phyloP scores from a whole-genome alignment of 2,888 invertebrate species.

The Volucella inflata region DNA sequence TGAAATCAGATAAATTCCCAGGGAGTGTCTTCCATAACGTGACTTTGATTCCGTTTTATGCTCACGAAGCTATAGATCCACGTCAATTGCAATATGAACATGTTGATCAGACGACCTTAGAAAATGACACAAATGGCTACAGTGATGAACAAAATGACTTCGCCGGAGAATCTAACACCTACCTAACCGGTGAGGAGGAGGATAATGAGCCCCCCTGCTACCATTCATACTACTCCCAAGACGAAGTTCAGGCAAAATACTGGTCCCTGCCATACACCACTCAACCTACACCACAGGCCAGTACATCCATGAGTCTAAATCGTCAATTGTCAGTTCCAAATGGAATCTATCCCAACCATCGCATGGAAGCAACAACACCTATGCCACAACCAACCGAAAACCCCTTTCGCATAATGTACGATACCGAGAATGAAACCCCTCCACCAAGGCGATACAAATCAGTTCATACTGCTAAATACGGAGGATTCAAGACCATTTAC shows the following conservation, averaged over 20 bases:
- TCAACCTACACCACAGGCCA: constrained; percentile 5
- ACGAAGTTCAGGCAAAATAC: constrained; percentile 60
- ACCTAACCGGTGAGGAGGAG: constrained; percentile 13
- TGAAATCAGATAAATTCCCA: constrained; percentile 54
- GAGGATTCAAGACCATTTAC: constrained; percentile 64
- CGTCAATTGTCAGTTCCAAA: constrained; percentile 40
- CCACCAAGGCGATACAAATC: constrained; percentile 31
- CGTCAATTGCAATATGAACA: constrained; percentile 20
- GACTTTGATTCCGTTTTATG: constrained; percentile 82
- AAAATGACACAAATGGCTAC: not conserved
- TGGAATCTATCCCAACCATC: constrained; percentile 46
- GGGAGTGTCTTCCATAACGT: constrained; percentile 52
- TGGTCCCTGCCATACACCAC: constrained; percentile 55
- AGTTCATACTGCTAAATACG: constrained; percentile 63
- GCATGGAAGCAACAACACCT: constrained; percentile 59
- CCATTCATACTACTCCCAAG: constrained; percentile 62
- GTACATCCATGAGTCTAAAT: constrained; percentile 31
- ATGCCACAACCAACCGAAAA: constrained; percentile 6
- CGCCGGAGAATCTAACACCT: not conserved
- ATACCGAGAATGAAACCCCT: constrained; percentile 5
- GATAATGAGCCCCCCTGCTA: constrained; percentile 30
- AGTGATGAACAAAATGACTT: not conserved
- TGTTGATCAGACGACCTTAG: not conserved
- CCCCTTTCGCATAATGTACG: constrained; percentile 50
- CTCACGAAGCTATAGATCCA: constrained; percentile 80